These are phyloP conservation scores for Anomalospiza imberbis DNA, from an alignment of 2,797 vertebrate species.

Conservation along the genomic window DNA sequence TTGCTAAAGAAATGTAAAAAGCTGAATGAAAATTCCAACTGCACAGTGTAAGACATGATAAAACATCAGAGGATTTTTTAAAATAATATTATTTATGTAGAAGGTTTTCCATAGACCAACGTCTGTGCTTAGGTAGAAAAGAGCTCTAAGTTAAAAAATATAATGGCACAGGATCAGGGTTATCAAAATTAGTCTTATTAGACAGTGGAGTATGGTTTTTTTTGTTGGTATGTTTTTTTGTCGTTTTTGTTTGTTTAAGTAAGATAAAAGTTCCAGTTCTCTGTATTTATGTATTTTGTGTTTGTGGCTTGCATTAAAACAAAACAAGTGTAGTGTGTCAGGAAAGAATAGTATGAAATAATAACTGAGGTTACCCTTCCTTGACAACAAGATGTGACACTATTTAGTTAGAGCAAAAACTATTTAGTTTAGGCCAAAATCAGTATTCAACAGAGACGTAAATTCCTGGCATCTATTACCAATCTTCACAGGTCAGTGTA, in stretches of 20 bases:
- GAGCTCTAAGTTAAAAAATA: not conserved
- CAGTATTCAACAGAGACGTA: not conserved
- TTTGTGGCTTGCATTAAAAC: slow-evolving; percentile 13
- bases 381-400: not conserved
- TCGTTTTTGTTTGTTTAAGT: not conserved
- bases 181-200: not conserved
- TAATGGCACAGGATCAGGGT: not conserved
- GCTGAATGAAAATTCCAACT: not conserved
- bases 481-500: not conserved
- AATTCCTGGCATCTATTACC: slow-evolving; percentile 8
- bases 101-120: not conserved
- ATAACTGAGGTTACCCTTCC: not conserved
- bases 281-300: not conserved
- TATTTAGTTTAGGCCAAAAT: not conserved
- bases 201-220: not conserved
- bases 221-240: not conserved
- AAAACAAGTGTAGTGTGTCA: not conserved
- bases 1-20: not conserved
- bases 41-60: not conserved
- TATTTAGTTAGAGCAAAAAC: not conserved
- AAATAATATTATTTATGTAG: not conserved
- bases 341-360: slow-evolving; percentile 22
- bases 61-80: not conserved
- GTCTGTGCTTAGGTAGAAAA: not conserved
- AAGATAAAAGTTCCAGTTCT: not conserved